Conservation (phyloP, 2,113 vertebrate genomes). For the Sigmodon hispidus region DNA sequence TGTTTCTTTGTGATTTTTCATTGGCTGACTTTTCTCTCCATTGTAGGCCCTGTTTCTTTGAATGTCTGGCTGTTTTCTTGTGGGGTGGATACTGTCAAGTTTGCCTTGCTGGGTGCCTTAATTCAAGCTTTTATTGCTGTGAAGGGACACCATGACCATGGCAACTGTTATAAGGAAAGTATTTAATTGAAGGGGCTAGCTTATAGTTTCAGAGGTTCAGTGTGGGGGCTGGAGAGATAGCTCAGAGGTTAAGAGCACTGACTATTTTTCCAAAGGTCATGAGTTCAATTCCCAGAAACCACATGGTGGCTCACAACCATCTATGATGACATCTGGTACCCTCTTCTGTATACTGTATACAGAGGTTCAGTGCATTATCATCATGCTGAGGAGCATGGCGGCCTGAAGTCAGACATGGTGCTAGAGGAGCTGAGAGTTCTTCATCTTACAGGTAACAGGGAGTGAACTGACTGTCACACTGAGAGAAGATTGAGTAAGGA, state of each 20-base stretch:
- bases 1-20: neutral
- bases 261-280: no score
- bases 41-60: neutral
- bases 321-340: no score
- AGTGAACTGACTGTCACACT: neutral
- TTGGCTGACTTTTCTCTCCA: neutral
- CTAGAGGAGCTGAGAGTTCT: neutral
- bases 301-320: no score
- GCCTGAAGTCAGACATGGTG: neutral
- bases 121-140: neutral
- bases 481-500: neutral
- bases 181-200: neutral
- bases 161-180: neutral
- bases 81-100: neutral
- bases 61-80: neutral
- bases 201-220: neutral
- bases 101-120: neutral
- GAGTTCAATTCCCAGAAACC: no score
- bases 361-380: neutral
- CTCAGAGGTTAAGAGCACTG: no score
- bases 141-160: neutral
- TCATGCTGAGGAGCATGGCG: neutral
- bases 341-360: no score
- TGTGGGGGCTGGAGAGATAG: no score
- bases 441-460: neutral